Conservation (phyloP, 2,888 invertebrate genomes). For the Ariolimax columbianus region DNA sequence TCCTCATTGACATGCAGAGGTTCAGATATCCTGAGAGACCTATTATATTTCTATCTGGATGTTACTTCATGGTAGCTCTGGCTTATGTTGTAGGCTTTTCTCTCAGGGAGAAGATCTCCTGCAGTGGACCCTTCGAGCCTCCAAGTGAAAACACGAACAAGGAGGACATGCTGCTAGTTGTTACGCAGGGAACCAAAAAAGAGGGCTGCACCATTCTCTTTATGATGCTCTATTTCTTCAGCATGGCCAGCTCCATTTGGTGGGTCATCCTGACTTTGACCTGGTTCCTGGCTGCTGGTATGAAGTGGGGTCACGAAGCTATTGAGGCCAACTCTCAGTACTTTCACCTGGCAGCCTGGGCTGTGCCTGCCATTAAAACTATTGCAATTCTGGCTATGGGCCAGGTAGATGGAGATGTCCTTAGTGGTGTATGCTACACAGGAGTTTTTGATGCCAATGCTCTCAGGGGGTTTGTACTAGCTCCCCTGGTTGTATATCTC, state of each 20-base stretch:
- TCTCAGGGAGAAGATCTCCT: slow-evolving; percentile 79
- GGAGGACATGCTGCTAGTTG: slow-evolving; percentile 61
- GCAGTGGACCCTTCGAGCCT: slow-evolving; percentile 72
- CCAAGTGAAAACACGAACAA: slow-evolving; percentile 39
- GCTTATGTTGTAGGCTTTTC: slow-evolving; percentile 87
- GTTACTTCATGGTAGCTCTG: slow-evolving; percentile 95
- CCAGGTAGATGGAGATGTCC: slow-evolving; percentile 88
- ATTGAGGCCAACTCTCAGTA: slow-evolving; percentile 98
- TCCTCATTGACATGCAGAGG: slow-evolving; percentile 94
- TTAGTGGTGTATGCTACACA: slow-evolving; percentile 89
- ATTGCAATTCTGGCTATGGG: slow-evolving; percentile 96
- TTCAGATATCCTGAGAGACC: slow-evolving; percentile 98
- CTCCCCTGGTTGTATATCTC: slow-evolving; percentile 93
- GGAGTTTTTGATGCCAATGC: slow-evolving; percentile 91
- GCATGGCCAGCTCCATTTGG: slow-evolving; percentile 98
- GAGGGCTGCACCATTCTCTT: slow-evolving; percentile 92
- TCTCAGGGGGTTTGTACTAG: slow-evolving; percentile 91
- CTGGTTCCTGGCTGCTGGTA: slow-evolving; percentile 96
- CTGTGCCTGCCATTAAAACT: slow-evolving; percentile 95
- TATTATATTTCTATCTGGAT: slow-evolving; percentile 96
- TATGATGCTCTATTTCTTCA: slow-evolving; percentile 94
- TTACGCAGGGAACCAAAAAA: slow-evolving; percentile 84
- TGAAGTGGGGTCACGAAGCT: slow-evolving; percentile 99
- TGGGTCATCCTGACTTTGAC: slow-evolving; percentile 97
- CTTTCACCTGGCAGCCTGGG: slow-evolving; percentile 98